These are phyloP conservation scores for Spinus pinus DNA, from an alignment of 2,797 vertebrate genomes.

Conservation along the genomic window DNA sequence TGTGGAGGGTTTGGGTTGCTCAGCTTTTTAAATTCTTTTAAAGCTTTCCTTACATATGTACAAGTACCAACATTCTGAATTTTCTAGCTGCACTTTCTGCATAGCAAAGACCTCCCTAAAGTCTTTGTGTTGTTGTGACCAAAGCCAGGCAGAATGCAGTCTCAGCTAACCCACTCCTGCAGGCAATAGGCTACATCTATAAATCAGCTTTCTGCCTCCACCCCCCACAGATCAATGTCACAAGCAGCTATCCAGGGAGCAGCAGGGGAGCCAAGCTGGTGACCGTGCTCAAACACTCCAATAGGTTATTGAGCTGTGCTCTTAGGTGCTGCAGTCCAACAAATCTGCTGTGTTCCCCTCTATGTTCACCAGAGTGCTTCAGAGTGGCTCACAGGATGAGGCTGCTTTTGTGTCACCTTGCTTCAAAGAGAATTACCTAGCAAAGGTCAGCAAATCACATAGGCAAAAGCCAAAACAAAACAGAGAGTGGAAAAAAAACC, in stretches of 20 bases:
- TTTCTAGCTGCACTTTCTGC: neutral
- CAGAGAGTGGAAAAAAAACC: rapidly evolving
- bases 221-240: slow-evolving; percentile 28
- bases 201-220: slow-evolving; percentile 13
- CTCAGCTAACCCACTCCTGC: slow-evolving; percentile 23
- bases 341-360: neutral
- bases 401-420: neutral
- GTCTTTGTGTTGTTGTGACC: neutral
- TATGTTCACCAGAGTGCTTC: neutral
- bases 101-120: neutral
- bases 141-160: neutral
- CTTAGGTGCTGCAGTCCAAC: slow-evolving; percentile 13
- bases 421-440: neutral
- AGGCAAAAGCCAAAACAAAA: neutral
- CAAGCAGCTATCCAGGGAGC: slow-evolving; percentile 31
- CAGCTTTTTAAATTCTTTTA: neutral
- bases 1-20: neutral
- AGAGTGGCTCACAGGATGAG: neutral
- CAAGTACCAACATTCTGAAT: rapidly evolving
- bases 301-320: slow-evolving; percentile 4
- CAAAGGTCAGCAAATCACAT: neutral
- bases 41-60: neutral
- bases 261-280: slow-evolving; percentile 51
- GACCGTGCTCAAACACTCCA: slow-evolving; percentile 20
- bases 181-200: slow-evolving; percentile 15